A percentile compares a stretch with the other conserved stretches of the same genome.
Conservation (phyloP, 2,797 vertebrate species). For the Microcaecilia unicolor region DNA sequence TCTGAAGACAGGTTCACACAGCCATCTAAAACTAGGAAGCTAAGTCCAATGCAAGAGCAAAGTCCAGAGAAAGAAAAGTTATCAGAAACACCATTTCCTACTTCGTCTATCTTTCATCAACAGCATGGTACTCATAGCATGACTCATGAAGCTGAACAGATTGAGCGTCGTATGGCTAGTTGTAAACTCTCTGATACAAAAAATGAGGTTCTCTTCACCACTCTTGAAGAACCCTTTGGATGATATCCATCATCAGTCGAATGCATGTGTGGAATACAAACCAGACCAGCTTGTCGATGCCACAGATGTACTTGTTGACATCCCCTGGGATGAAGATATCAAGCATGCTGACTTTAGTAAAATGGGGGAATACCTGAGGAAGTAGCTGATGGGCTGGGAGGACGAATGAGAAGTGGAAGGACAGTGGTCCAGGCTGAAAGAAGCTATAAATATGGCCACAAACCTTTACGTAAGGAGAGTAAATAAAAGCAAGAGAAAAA, state of each 20-base stretch:
- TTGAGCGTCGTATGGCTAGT: conserved; percentile 19
- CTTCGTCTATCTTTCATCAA: neutral
- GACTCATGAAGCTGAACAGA: conserved; percentile 20
- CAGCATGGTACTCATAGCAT: neutral
- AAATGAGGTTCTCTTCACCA: neutral
- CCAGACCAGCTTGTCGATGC: rapidly evolving
- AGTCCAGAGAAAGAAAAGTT: conserved; percentile 26
- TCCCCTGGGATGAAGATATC: conserved; percentile 75
- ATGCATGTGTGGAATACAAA: neutral
- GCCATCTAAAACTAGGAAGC: too few relatives aligned
- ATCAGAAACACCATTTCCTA: rapidly evolving
- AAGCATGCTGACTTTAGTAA: too few relatives aligned
- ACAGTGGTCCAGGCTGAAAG: too few relatives aligned
- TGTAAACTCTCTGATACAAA: conserved; percentile 38
- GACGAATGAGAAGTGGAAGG: too few relatives aligned
- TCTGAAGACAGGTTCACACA: too few relatives aligned
- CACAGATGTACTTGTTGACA: conserved; percentile 46
- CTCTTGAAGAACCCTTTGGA: neutral
- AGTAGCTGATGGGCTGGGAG: too few relatives aligned
- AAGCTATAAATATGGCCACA: too few relatives aligned
- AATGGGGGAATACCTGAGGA: too few relatives aligned
- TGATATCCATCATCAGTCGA: neutral
- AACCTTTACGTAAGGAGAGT: too few relatives aligned
- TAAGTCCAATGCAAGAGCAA: conserved; percentile 67
- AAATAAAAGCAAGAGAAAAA: too few relatives aligned